Base-by-base conservation (phyloP, 1,140 invertebrate genomes). In the Neodiprion fabricii region DNA sequence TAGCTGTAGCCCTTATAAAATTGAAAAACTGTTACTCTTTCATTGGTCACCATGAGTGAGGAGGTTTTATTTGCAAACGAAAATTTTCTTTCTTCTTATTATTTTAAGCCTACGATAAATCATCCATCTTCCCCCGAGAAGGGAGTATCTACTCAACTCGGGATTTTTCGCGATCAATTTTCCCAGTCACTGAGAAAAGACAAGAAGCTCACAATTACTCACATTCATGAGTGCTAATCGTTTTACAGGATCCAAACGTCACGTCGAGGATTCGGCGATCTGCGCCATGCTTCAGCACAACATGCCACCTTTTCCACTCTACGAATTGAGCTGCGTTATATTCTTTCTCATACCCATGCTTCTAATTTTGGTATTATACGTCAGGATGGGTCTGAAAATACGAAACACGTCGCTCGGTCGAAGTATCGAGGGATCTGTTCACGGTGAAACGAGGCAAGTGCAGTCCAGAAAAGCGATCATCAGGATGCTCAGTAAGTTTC, bases 321-420 rank as follows among this genome's bases (percentile, higher is more conserved):
- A 94, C 75, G 94, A 96, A 83, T 82, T 95, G n/a, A 95, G 94
- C 81, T 93, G 91, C 73, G 85, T 95, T 40, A 83, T 96, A 66
- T 96, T 96, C 86, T 97, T 97, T 86, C 85, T 95, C 11, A 88
- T 96, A 67, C 96, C 96, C 0, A 93, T 96, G 89, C 71, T 93
- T 2, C 85, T 96, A 3, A 95, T 97, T 48, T 89, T 94, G 9
- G 87, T 93, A 11, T 88, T 96, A 1, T 96, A 96, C 83, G 90
- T 91, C 7, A 89, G 91, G 50, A 96, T 96, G 91, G 95, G 93
- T 0, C 79, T 92, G 1, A 89, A 90, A 73, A 94, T 95, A 75
- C 87, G 90, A 49, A 90, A 84, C 76, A 90, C 90, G 82, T 79
- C 73, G 7, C 71, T 89, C 21, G 85, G 84, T 66, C 75, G 90